A percentile compares a stretch with the other conserved stretches of the same genome.
These are phyloP conservation scores for Mesaphorura yosii DNA, from an alignment of 1,140 invertebrate species.

Conservation along the genomic window DNA sequence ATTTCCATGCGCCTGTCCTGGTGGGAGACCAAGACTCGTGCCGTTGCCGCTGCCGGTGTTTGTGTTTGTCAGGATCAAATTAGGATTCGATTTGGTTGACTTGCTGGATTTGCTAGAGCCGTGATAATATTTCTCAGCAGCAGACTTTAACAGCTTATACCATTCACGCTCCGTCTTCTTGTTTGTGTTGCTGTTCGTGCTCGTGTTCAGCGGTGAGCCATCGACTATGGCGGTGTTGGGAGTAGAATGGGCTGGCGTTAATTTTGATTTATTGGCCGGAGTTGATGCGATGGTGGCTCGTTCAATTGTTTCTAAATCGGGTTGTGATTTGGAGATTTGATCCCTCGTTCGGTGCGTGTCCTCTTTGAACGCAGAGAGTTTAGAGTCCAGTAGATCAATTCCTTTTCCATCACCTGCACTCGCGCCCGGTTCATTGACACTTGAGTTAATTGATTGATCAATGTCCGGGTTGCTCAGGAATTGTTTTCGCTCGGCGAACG, in stretches of 20 bases:
- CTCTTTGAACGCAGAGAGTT: slow-evolving; percentile 27
- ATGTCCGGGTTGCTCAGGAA: slow-evolving; percentile 11
- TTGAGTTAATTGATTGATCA: background rate
- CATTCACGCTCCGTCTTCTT: slow-evolving; percentile 28
- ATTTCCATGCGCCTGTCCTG: no score
- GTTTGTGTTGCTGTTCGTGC: background rate
- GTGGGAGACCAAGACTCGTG: no score
- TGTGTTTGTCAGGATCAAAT: background rate
- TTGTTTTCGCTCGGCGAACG: slow-evolving; percentile 27
- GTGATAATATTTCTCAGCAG: slow-evolving; percentile 29
- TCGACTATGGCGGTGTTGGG: background rate
- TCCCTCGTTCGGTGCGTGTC: slow-evolving; percentile 18
- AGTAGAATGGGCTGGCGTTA: background rate
- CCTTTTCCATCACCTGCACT: background rate
- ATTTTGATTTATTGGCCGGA: no score
- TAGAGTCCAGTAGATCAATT: slow-evolving; percentile 19
- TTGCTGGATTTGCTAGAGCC: slow-evolving; percentile 6
- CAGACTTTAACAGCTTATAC: slow-evolving; percentile 28
- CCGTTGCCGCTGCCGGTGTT: slow-evolving; percentile 5
- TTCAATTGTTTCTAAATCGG: slow-evolving; percentile 29
- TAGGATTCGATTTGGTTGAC: background rate
- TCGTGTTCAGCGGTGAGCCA: background rate
- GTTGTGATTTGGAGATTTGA: slow-evolving; percentile 28
- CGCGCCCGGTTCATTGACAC: background rate
- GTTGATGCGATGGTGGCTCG: slow-evolving; percentile 4